Evolutionary conservation across 2,888 invertebrate genomes (phyloP), one percentile per base, ranked within the genome.

Genomic region (Dasysyrphus tricinctus): DNA sequence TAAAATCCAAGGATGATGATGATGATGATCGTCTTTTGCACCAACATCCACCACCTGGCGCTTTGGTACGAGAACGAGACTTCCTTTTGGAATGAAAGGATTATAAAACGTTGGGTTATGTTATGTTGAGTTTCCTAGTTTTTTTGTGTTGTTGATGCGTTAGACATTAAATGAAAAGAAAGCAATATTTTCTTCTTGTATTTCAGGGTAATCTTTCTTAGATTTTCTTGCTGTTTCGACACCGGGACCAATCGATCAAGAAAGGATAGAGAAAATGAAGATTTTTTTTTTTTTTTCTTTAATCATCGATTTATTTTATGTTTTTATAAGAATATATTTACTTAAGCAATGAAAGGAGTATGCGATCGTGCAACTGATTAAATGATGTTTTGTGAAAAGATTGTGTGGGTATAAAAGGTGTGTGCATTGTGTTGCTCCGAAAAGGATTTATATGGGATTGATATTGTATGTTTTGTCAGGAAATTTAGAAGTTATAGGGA

Each of bases 11-110:
- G 34, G 63, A 79, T 72, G 81, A 77, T 54, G 63, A 79, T 72
- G 81, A 77, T 54, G 54, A 54, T 80, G 57, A 70, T 42, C 75
- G 56, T 67, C 65, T 67, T 80, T 78, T 78, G 78, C 78, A 78
- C 73, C 74, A 83, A 47, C 47, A 49, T 67, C 67, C 67, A 67
- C 67, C 84, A 84, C 85, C 85, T 85, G 85, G 85, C 81, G 81
- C 85, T 78, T 59, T 85, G 42, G 54, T 69, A 85, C 85, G 81
- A 81, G 69, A 86, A 85, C 85, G 77, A 85, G 81, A 86, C 86
- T 82, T 86, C 86, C 86, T 82, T 86, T 86, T 75, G 9, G 37
- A 72, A 78, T 61, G 82, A 86, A 86, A 86, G 86, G 86, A 86
- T 86, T 86, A 82, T 75, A 57, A 79, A 67, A 67, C 76, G 49